A percentile compares a stretch with the other conserved stretches of the same genome.
phyloP scores from a whole-genome alignment of 2,888 invertebrate species.

The Andrena bucephala region DNA sequence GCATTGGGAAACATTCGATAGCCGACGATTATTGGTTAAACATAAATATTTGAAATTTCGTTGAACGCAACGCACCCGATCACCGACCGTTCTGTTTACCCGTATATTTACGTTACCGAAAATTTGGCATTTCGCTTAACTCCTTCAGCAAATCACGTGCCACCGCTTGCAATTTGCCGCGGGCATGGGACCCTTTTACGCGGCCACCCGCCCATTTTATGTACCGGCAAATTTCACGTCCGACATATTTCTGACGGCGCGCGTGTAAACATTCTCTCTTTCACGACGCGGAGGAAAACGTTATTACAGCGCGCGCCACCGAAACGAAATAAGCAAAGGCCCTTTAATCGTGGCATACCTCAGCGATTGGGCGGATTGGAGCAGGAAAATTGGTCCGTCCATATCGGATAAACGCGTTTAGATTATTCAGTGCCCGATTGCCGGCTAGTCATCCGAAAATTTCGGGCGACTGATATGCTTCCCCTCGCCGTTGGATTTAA shows the following conservation, averaged over 20 bases:
- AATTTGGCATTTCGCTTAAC: slow-evolving; percentile 38
- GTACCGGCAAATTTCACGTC: neutral
- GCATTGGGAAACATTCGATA: slow-evolving; percentile 3
- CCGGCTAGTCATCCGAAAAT: neutral
- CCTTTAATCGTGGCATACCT: too few species aligned
- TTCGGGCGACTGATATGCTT: neutral
- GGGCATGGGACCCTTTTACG: slow-evolving; percentile 24
- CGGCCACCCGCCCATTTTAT: slow-evolving; percentile 21
- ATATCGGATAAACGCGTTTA: neutral
- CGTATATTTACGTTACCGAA: slow-evolving; percentile 34
- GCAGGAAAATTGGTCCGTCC: neutral
- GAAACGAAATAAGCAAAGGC: too few species aligned
- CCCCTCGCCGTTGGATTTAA: neutral
- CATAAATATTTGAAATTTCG: slow-evolving; percentile 39
- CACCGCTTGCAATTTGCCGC: slow-evolving; percentile 37
- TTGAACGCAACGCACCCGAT: slow-evolving; percentile 13
- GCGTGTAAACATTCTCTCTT: neutral
- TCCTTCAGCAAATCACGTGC: slow-evolving; percentile 35
- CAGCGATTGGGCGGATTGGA: neutral
- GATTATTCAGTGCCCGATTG: slow-evolving; percentile 3
- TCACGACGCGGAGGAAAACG: neutral
- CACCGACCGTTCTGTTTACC: slow-evolving; percentile 15
- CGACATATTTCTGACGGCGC: slow-evolving; percentile 18
- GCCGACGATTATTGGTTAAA: slow-evolving; percentile 7
- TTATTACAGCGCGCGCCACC: slow-evolving; percentile 1